Percentiles rank a stretch among this genome's conserved stretches.
These are phyloP conservation scores for Chromobotia macracanthus DNA, from an alignment of 2,797 vertebrate species.

Conservation along the genomic window DNA sequence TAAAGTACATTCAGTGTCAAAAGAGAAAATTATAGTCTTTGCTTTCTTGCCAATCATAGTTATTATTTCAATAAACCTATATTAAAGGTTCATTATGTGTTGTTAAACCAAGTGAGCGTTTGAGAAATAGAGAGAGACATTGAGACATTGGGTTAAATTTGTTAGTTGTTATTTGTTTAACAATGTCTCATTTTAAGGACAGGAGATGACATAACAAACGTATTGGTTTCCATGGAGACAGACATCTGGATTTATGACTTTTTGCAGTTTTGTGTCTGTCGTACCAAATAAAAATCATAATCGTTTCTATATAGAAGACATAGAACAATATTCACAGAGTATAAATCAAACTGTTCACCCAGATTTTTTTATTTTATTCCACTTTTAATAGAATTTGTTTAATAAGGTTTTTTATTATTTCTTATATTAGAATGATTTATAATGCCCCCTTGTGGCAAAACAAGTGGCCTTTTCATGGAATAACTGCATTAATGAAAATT, in stretches of 20 bases:
- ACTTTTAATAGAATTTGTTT: too few species aligned
- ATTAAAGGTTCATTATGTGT: not conserved
- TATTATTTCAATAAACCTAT: conserved; percentile 1
- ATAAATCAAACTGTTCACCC: not conserved
- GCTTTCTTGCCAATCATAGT: conserved; percentile 3
- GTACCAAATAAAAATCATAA: not conserved
- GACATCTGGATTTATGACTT: conserved; percentile 18
- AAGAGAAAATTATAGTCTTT: conserved; percentile 7
- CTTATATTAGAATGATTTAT: conserved; percentile 4
- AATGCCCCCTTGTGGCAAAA: conserved; percentile 45
- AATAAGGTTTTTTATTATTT: too few species aligned
- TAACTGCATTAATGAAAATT: conserved; percentile 13
- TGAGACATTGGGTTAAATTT: too few species aligned
- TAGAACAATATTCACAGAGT: not conserved
- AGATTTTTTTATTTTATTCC: not conserved
- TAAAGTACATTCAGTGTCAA: not conserved
- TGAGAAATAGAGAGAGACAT: not conserved
- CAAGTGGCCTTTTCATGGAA: too few species aligned
- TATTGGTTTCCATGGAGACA: conserved; percentile 10
- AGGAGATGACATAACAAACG: not conserved
- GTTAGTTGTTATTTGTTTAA: too few species aligned
- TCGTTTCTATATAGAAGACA: not conserved
- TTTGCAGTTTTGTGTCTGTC: not conserved
- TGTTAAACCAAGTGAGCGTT: not conserved
- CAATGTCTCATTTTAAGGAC: not conserved